Conservation (phyloP, 2,113 vertebrate species). For the Melospiza georgiana region DNA sequence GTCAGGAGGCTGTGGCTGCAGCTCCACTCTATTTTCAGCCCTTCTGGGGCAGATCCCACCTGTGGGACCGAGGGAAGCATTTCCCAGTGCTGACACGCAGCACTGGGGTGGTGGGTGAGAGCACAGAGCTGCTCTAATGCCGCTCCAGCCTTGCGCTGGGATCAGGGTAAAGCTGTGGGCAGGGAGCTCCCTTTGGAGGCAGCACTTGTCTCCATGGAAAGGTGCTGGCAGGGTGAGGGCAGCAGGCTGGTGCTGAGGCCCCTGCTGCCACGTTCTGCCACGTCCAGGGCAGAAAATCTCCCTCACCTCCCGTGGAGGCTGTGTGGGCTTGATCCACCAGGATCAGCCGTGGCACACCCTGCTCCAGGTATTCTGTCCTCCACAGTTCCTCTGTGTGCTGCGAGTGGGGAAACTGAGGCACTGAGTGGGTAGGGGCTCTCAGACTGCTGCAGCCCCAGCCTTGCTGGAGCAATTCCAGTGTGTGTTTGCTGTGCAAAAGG, state of each 20-base stretch:
- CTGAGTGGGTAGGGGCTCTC: fast-evolving
- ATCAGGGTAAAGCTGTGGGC: conserved; percentile 2
- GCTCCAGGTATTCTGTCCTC: not conserved
- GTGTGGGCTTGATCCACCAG: not conserved
- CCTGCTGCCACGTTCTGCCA: not conserved
- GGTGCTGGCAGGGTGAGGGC: not conserved
- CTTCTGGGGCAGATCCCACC: not conserved
- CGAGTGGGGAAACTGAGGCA: not conserved
- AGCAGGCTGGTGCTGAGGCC: not conserved
- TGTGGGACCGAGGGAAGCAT: not conserved
- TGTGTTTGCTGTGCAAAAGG: not conserved
- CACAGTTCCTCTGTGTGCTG: fast-evolving
- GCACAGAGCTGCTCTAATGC: not conserved
- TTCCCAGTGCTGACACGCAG: not conserved
- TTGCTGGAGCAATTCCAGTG: fast-evolving
- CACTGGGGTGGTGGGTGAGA: not conserved
- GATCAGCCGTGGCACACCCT: not conserved
- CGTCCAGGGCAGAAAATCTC: not conserved
- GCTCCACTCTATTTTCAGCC: not conserved
- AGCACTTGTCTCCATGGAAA: conserved; percentile 17
- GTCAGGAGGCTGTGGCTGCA: not conserved
- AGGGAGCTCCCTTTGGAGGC: not conserved
- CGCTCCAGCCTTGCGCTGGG: not conserved
- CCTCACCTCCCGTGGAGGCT: not conserved
- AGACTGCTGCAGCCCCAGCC: not conserved